Conservation (phyloP, 1,140 invertebrate genomes). For the Listronotus bonariensis region DNA sequence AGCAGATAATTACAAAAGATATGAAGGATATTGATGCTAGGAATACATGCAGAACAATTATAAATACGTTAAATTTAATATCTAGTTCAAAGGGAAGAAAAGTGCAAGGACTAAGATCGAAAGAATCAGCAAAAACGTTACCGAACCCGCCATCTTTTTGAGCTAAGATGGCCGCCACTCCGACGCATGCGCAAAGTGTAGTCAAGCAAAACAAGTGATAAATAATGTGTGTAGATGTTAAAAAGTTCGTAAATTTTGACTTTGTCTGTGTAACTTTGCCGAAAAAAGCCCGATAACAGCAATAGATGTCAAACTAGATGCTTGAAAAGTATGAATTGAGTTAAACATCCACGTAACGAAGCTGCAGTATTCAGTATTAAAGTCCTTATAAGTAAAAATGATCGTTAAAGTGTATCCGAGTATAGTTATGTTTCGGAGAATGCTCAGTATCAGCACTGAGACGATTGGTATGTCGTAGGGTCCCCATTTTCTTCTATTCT, state of each 20-base stretch:
- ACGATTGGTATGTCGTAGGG: constrained; percentile 61
- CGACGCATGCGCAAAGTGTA: constrained; percentile 59
- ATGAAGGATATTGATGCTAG: constrained; percentile 54
- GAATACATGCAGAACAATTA: constrained; percentile 58
- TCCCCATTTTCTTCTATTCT: constrained; percentile 58
- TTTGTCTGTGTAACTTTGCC: constrained; percentile 56
- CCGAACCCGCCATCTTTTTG: constrained; percentile 40
- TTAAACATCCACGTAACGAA: constrained; percentile 59
- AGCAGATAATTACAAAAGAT: constrained; percentile 47
- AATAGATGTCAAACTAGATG: constrained; percentile 60
- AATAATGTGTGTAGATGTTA: constrained; percentile 59
- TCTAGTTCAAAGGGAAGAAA: constrained; percentile 59
- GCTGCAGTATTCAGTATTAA: constrained; percentile 55
- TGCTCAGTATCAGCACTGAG: constrained; percentile 55
- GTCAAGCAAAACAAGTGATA: constrained; percentile 62
- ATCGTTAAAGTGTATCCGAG: constrained; percentile 54
- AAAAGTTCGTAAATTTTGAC: constrained; percentile 58
- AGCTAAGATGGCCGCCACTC: constrained; percentile 57
- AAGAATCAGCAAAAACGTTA: constrained; percentile 26
- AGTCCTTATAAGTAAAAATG: constrained; percentile 40
- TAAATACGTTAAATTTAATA: constrained; percentile 59
- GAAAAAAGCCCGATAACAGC: constrained; percentile 59
- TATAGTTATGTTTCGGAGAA: constrained; percentile 55
- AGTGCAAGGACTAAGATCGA: constrained; percentile 47
- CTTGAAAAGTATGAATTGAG: constrained; percentile 61